Evolutionary conservation across 2,888 invertebrate species (phyloP).

Genomic region (Cybosia mesomella): DNA sequence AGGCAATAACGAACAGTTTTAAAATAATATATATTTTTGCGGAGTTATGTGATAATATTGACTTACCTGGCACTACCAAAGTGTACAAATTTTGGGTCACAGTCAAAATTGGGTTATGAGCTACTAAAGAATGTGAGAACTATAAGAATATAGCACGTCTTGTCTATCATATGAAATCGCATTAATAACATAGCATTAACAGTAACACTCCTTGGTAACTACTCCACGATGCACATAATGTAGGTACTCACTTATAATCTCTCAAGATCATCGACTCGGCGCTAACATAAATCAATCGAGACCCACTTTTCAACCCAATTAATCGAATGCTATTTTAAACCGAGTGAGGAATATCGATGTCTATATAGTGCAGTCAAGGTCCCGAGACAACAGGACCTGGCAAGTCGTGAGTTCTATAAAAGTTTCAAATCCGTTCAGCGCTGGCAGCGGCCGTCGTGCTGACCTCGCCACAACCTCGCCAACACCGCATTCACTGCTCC

Average conservation of each 20-base stretch:
- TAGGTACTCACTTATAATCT: background rate
- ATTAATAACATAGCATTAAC: background rate
- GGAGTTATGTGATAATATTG: background rate
- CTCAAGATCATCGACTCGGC: conserved; percentile 18
- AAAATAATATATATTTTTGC: no score
- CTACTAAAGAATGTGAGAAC: background rate
- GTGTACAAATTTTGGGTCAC: background rate
- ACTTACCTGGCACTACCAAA: background rate
- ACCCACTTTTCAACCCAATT: conserved; percentile 36
- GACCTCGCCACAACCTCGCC: conserved; percentile 79
- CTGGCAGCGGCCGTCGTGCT: conserved; percentile 67
- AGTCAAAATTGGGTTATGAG: background rate
- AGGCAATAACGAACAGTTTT: no score
- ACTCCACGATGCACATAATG: background rate
- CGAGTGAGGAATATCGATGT: conserved; percentile 45
- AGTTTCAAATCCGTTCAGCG: conserved; percentile 56
- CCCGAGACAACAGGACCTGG: conserved; percentile 49
- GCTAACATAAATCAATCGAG: conserved; percentile 30
- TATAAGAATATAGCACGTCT: background rate
- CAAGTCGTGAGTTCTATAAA: conserved; percentile 54
- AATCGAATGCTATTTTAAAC: conserved; percentile 34
- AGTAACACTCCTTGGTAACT: conserved; percentile 1
- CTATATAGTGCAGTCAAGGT: conserved; percentile 53
- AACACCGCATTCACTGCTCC: conserved; percentile 77
- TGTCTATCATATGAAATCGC: background rate